phyloP scores from a whole-genome alignment of 1,140 invertebrate species.

The Atta cephalotes region DNA sequence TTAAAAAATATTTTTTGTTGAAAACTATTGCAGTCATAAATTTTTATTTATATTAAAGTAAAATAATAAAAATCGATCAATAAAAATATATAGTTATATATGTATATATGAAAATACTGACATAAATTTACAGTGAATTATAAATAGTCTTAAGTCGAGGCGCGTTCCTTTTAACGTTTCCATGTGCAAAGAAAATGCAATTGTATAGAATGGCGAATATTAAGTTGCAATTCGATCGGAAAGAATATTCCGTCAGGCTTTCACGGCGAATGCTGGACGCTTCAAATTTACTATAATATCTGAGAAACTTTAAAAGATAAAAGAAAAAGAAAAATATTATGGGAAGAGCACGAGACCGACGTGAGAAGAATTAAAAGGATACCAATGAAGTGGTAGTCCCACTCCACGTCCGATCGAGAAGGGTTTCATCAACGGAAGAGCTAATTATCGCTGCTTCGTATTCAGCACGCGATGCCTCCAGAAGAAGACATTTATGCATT shows the following conservation, averaged over 20 bases:
- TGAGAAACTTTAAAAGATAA: conserved; percentile 44
- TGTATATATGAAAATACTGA: not conserved
- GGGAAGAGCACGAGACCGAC: conserved; percentile 9
- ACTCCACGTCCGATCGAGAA: conserved; percentile 28
- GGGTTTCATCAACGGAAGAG: conserved; percentile 37
- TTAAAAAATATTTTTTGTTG: conserved; percentile 1
- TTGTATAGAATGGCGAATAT: conserved; percentile 42
- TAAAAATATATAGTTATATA: not conserved
- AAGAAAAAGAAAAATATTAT: conserved; percentile 7
- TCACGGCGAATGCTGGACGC: conserved; percentile 33
- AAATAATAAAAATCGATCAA: not conserved
- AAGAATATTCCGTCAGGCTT: conserved; percentile 57
- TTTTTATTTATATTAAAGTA: not conserved
- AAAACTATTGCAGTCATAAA: not conserved
- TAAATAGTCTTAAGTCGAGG: not conserved
- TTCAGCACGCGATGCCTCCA: conserved; percentile 27
- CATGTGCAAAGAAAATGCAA: conserved; percentile 16
- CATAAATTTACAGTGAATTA: conserved; percentile 12
- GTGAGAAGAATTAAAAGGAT: conserved; percentile 52
- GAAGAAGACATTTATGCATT: conserved; percentile 39
- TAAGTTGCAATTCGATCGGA: conserved; percentile 53
- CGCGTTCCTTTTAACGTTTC: not conserved
- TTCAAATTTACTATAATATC: conserved; percentile 58
- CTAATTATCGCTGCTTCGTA: conserved; percentile 50
- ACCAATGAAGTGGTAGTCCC: conserved; percentile 27